A percentile compares a stretch with the other conserved stretches of the same genome.
phyloP scores from a whole-genome alignment of 2,113 vertebrate species.

The Planiliza haematocheilus region DNA sequence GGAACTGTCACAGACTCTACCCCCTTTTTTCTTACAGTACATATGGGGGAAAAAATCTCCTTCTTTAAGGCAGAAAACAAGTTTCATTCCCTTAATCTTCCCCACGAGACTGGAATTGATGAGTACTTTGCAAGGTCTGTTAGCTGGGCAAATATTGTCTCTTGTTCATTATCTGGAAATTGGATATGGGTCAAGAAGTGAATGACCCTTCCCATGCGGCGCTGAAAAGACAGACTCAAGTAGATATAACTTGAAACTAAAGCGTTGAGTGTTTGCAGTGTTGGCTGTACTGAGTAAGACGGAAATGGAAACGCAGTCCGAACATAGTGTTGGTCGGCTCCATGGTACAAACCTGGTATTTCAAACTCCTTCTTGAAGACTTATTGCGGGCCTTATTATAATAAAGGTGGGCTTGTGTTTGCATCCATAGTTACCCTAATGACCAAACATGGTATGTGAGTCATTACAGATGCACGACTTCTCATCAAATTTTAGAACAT shows the following conservation, averaged over 20 bases:
- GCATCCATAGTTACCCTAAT: neutral
- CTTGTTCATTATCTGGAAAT: slow-evolving; percentile 32
- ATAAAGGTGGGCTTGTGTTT: too few species aligned
- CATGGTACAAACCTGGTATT: too few species aligned
- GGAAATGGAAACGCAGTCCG: neutral
- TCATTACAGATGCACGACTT: slow-evolving; percentile 4
- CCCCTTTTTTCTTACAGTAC: too few species aligned
- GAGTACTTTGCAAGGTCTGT: slow-evolving; percentile 22
- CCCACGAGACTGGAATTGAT: neutral
- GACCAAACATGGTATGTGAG: neutral
- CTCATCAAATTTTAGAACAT: neutral
- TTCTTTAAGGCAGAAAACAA: slow-evolving; percentile 3
- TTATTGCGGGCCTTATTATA: too few species aligned
- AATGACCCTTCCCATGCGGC: neutral
- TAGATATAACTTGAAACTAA: neutral
- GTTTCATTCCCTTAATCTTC: slow-evolving; percentile 4
- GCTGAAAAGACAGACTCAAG: neutral
- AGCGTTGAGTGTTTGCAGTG: slow-evolving; percentile 1
- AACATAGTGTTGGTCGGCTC: too few species aligned
- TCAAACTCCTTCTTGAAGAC: too few species aligned
- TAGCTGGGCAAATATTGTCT: slow-evolving; percentile 19
- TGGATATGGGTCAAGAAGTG: slow-evolving; percentile 10
- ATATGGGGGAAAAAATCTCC: neutral
- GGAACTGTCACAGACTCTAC: too few species aligned
- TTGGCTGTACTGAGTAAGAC: neutral